A percentile compares a stretch with the other conserved stretches of the same genome.
phyloP scores from a whole-genome alignment of 2,113 vertebrate genomes.

The Ctenodactylus gundi region DNA sequence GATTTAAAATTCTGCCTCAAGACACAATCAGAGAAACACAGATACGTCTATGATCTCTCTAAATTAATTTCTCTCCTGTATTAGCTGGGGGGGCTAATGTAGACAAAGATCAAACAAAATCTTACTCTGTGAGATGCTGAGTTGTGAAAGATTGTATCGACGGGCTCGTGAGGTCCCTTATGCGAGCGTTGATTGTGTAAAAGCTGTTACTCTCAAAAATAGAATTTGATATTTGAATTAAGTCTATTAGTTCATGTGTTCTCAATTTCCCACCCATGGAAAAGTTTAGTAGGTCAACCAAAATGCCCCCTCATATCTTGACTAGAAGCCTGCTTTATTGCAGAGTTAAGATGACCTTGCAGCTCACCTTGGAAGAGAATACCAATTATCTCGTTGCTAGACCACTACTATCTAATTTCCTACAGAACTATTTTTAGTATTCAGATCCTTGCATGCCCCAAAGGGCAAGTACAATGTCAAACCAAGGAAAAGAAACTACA shows the following conservation, averaged over 20 bases:
- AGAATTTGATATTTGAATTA: background rate
- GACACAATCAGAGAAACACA: background rate
- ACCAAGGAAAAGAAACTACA: slow-evolving; percentile 11
- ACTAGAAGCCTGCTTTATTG: background rate
- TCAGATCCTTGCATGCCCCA: background rate
- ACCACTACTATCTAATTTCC: slow-evolving; percentile 28
- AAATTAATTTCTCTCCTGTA: slow-evolving; percentile 24
- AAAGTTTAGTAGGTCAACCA: background rate
- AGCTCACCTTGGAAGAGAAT: background rate
- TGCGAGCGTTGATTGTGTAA: background rate
- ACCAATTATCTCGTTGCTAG: background rate
- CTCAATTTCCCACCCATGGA: background rate
- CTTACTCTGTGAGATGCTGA: background rate
- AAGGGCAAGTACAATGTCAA: slow-evolving; percentile 7
- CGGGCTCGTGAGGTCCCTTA: background rate
- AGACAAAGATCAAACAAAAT: slow-evolving; percentile 12
- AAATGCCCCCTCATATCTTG: background rate
- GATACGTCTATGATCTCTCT: slow-evolving; percentile 22
- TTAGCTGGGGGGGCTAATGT: background rate
- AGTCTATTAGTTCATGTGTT: background rate
- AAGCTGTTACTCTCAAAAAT: background rate
- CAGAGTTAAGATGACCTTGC: background rate
- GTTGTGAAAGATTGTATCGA: background rate
- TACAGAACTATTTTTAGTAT: slow-evolving; percentile 14
- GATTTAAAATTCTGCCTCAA: slow-evolving; percentile 22